Base-by-base conservation (phyloP, 1,140 invertebrate species). In the Drosophila sp. region DNA sequence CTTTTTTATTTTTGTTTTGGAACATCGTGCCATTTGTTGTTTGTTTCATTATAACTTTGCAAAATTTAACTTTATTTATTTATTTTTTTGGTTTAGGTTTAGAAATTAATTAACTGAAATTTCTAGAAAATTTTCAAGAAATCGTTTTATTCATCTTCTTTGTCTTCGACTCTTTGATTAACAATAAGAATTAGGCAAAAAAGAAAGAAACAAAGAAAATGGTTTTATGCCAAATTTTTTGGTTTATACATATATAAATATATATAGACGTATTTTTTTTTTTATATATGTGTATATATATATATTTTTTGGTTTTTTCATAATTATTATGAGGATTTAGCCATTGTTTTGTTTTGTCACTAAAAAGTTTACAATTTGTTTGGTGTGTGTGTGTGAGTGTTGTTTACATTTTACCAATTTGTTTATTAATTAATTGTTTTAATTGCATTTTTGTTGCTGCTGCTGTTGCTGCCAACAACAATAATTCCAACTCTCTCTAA, bases 331-430 rank as follows among this genome's bases (percentile, higher is more conserved):
- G 72, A 68, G 71, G 68, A 57, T 75, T 58, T 60, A 75, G 67
- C 78, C 68, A 74, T 80, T 79, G 90, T 11, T 38, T 38, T 4
- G 7, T 17, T 17, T 17, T 17, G 17, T 80, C 69, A 75, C 76
- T 90, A 80, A 89, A 84, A 79, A 86, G 72, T 77, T 82, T 81
- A 72, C 73, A 74, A 70, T 33, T 76, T 79, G 73, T 74, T 38
- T 38, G 10, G 8, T 44, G 72, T 76, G 58, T 68, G 62, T 61
- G 57, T 50, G 57, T 73, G 69, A 71, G 61, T 80, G 64, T 85
- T 75, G 76, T 80, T 70, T 84, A 75, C 70, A 80, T 80, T 70
- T 81, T 73, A 80, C 82, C 78, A 90, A 86, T 65, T 77, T 73
- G n/a, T 60, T 50, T 71, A 25, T 76, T 70, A 68, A 4, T 17